These are phyloP conservation scores for Chymomyza costata DNA, from an alignment of 1,140 invertebrate genomes.

Conservation along the genomic window DNA sequence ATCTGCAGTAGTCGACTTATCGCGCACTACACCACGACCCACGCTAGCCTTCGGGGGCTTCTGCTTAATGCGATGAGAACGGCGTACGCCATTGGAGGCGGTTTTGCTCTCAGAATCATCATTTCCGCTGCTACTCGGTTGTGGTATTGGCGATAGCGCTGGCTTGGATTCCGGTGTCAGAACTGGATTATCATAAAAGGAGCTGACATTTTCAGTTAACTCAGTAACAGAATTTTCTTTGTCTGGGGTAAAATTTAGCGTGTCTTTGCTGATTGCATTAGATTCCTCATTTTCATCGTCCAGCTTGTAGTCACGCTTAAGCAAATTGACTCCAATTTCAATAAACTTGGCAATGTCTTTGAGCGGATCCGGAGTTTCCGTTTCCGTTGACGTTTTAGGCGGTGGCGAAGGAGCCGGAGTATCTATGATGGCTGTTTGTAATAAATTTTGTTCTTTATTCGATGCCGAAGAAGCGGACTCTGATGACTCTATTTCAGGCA, in stretches of 20 bases:
- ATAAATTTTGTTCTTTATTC: too few relatives aligned
- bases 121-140: conserved; percentile 6
- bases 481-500: conserved; percentile 23
- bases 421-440: background rate
- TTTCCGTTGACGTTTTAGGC: conserved; percentile 11
- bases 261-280: too few relatives aligned
- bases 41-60: conserved; percentile 48
- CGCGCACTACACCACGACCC: conserved; percentile 41
- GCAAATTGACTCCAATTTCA: conserved; percentile 60
- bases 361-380: conserved; percentile 44
- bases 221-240: too few relatives aligned
- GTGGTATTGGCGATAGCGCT: conserved; percentile 30
- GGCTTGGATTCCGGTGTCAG: background rate
- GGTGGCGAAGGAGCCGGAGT: background rate
- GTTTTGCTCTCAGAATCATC: conserved; percentile 7
- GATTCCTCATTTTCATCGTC: conserved; percentile 39
- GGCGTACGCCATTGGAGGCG: conserved; percentile 36
- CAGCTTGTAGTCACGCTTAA: conserved; percentile 59
- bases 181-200: too few relatives aligned
- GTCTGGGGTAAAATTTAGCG: too few relatives aligned
- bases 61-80: conserved; percentile 68
- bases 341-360: conserved; percentile 71
- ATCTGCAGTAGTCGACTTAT: conserved; percentile 16
- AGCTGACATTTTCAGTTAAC: too few relatives aligned
- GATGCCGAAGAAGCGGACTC: conserved; percentile 31